These are phyloP conservation scores for Maniola jurtina DNA, from an alignment of 1,140 invertebrate species.

Conservation along the genomic window DNA sequence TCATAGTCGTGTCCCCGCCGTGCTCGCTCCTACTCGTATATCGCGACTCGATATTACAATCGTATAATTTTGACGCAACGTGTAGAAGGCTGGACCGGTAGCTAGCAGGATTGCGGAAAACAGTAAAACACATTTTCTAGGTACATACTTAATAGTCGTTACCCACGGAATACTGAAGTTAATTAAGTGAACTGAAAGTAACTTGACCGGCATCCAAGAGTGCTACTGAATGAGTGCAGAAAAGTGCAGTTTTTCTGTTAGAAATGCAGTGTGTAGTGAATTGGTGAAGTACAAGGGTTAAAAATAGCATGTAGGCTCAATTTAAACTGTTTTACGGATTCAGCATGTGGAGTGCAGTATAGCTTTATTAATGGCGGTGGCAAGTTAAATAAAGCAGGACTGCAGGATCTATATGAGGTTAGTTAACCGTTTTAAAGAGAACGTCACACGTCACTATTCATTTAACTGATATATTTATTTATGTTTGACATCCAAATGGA, in stretches of 20 bases:
- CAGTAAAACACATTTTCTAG: neutral
- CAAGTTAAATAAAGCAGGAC: neutral
- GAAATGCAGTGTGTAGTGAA: neutral
- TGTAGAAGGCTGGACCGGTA: neutral
- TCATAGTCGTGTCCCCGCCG: slow-evolving; percentile 17
- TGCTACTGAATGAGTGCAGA: neutral
- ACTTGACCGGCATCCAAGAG: neutral
- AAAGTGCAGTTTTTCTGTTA: neutral
- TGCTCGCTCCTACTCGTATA: slow-evolving; percentile 11
- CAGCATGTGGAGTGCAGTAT: neutral
- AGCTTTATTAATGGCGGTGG: neutral
- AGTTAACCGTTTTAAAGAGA: too few species aligned
- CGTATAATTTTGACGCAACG: neutral
- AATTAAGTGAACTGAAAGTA: neutral
- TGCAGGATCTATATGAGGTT: neutral
- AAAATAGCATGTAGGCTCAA: neutral
- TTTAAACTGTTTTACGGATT: neutral
- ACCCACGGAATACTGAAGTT: neutral
- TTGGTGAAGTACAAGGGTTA: neutral
- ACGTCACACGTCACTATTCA: too few species aligned
- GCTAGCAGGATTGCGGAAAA: neutral
- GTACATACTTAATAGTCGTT: neutral
- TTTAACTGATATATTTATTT: too few species aligned
- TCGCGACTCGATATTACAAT: neutral
- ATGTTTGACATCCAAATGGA: too few species aligned